phyloP scores from a whole-genome alignment of 2,113 vertebrate species.

The Circaetus cinerascens region DNA sequence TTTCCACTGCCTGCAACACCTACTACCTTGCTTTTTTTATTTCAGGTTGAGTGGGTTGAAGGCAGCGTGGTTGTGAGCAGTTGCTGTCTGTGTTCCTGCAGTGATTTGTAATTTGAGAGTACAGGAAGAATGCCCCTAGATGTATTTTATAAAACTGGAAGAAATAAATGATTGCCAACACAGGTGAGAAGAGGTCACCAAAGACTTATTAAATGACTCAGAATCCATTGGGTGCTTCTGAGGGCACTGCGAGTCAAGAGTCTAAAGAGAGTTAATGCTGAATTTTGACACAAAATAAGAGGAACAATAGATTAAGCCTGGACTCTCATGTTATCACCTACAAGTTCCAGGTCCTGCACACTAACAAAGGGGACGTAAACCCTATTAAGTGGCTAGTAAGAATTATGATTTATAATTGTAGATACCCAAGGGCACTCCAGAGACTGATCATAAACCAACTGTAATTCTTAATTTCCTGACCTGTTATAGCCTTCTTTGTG shows the following conservation, averaged over 20 bases:
- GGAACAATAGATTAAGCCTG: not conserved
- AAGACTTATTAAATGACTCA: not conserved
- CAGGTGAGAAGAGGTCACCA: conserved; percentile 14
- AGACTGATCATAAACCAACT: not conserved
- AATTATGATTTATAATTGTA: conserved; percentile 1
- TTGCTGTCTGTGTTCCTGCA: conserved; percentile 23
- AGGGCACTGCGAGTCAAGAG: not conserved
- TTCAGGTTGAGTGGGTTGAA: conserved; percentile 1
- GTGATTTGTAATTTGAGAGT: conserved; percentile 10
- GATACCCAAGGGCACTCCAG: not conserved
- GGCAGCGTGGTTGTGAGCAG: not conserved
- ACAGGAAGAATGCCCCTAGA: not conserved
- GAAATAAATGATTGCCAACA: conserved; percentile 1
- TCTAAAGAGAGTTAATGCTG: not conserved
- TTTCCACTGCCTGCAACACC: not conserved
- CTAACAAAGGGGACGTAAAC: not conserved
- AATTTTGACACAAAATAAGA: not conserved
- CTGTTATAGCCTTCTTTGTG: not conserved
- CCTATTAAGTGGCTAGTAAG: not conserved
- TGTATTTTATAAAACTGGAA: conserved; percentile 5
- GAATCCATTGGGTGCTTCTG: not conserved
- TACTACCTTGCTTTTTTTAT: not conserved
- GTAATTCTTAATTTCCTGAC: conserved; percentile 15
- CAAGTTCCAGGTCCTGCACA: not conserved
- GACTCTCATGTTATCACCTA: not conserved